Base-by-base conservation (phyloP, 2,113 vertebrate genomes). In the Ameiurus melas region DNA sequence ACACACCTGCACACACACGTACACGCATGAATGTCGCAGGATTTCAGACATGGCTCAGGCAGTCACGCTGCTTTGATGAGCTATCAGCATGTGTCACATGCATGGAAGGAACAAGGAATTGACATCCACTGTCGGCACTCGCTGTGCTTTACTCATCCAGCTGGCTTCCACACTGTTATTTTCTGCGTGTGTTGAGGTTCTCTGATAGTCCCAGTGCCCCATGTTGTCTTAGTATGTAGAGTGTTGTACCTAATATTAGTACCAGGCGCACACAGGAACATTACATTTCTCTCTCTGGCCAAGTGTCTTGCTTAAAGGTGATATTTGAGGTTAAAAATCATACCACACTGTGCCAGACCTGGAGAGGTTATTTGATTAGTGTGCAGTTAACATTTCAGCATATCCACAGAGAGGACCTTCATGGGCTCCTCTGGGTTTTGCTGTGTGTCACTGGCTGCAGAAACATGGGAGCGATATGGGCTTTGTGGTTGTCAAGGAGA, bases 341-440 rank as follows among this genome's bases (percentile, higher is more conserved):
- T 90, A 88, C 84, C 89, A 87, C 89, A 88, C 86, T 84, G 77
- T 90, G 62, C 36, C 88, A 90, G 83, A 91, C 73, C 89, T 87
- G 83, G 89, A 83, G 71, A 87, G 82, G 82, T 88, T 47, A 53
- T 79, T 81, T 83, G 71, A 68, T 75, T 85, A 33, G n/a, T 93
- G 91, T 92, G 91, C 90, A 93, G 93, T 95, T 94, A 93, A 94
- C 87, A 88, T 94, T 95, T 95, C 93, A 95, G 92, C 92, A 88
- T 87, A 85, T 90, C 92, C 88, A 92, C 82, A 89, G 91, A 92
- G 88, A 94, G 86, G 88, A 86, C 90, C 93, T 92, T 94, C 91
- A 93, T 93, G n/a, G 83, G 60, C 16, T 83, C n/a, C 73, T 91
- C 88, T 68, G 62, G 77, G 30, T 60, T 86, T 78, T 92, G 89